Conservation (phyloP, 2,113 vertebrate species). For the Perca fluviatilis region DNA sequence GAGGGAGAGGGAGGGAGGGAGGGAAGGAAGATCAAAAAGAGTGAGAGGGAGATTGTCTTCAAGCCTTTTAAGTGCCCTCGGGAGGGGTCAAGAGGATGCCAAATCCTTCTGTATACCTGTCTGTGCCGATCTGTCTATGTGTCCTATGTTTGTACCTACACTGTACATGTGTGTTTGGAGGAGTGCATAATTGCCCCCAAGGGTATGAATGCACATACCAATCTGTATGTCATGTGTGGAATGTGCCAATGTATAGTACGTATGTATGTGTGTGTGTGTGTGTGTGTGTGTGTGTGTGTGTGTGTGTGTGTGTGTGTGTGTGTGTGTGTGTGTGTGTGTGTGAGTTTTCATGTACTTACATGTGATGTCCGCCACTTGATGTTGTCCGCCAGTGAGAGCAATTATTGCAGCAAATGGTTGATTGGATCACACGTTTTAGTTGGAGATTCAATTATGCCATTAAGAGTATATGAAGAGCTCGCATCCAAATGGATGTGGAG, state of each 20-base stretch:
- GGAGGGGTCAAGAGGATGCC: slow-evolving; percentile 69
- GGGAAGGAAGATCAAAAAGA: slow-evolving; percentile 35
- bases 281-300: neutral
- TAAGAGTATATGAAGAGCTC: slow-evolving; percentile 62
- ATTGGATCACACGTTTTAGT: slow-evolving; percentile 54
- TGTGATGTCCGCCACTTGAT: neutral
- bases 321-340: neutral
- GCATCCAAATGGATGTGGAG: slow-evolving; percentile 66
- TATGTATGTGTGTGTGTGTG: no score
- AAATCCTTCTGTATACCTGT: slow-evolving; percentile 63
- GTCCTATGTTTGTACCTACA: slow-evolving; percentile 49
- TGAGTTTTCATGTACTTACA: neutral
- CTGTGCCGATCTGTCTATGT: slow-evolving; percentile 54
- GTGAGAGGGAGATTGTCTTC: slow-evolving; percentile 55
- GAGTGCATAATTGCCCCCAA: slow-evolving; percentile 53
- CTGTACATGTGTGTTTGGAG: slow-evolving; percentile 35
- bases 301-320: neutral
- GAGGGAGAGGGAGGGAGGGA: slow-evolving; percentile 25
- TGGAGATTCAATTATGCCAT: slow-evolving; percentile 68
- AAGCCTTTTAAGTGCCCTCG: slow-evolving; percentile 72
- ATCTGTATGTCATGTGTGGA: neutral
- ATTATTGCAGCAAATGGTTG: slow-evolving; percentile 34
- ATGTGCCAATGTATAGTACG: neutral
- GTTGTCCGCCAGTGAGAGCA: neutral
- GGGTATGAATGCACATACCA: slow-evolving; percentile 19